Base-by-base conservation (phyloP, 2,797 vertebrate genomes). In the Oophaga sylvatica region DNA sequence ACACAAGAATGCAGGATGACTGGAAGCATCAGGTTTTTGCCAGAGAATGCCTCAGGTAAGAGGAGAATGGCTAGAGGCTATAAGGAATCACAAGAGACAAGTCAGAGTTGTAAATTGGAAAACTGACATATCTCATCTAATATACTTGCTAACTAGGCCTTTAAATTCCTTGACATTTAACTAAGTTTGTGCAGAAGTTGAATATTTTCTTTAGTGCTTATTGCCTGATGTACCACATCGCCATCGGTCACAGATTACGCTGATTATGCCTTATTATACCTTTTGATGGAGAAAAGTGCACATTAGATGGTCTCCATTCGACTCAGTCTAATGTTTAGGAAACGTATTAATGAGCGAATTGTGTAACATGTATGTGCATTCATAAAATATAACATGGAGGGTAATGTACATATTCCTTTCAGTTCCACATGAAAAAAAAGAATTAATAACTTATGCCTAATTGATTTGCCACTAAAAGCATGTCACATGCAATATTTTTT, bases 91-190 rank as follows among this genome's bases (percentile, higher is more conserved):
- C 96, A 93, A 92, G 98, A 96, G 97, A 98, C 96, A 96, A 93
- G 93, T 93, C 94, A 96, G 96, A 96, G 96, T 96, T 96, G 96
- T 97, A 98, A 98, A 98, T 97, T 97, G 97, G 95, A 96, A 97
- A 99, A 96, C 97, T 99, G 98, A 99, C 97, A 99, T 97, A 96
- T 97, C 97, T 97, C 96, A 98, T 98, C 97, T 96, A 98, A 98
- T 97, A 98, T 97, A 96, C 96, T 97, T 97, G 96, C 97, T 98
- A 98, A 99, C 96, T 98, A 98, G 97, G 97, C 96, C 97, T 98
- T 98, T 98, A 98, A 98, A 97, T 98, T 97, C 96, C 96, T 96
- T 97, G 97, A 97, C 97, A 97, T 96, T 96, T 94, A 94, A 95
- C 94, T 94, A 95, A 95, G 94, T 96, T 95, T 96, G 96, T 96